phyloP scores from a whole-genome alignment of 2,113 vertebrate species.

The Xenopus borealis region DNA sequence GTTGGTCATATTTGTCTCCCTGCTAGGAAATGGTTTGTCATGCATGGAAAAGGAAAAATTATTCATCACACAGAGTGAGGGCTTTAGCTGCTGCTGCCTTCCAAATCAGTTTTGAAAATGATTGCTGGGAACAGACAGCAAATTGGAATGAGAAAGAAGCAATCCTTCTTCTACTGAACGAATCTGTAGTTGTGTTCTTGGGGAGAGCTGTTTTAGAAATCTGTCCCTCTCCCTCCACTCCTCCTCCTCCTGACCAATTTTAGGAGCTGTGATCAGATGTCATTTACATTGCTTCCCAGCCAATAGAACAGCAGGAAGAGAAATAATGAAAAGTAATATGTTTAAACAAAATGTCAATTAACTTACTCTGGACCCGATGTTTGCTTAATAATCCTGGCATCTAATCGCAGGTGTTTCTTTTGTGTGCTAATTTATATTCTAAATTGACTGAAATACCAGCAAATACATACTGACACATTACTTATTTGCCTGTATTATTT shows the following conservation, averaged over 20 bases:
- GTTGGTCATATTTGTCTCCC: conserved; percentile 54
- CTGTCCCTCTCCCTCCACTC: conserved; percentile 27
- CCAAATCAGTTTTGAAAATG: not conserved
- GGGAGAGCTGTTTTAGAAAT: conserved; percentile 42
- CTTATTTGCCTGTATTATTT: too few species aligned
- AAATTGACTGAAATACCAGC: too few species aligned
- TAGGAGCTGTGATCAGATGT: not conserved
- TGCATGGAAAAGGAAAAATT: conserved; percentile 58
- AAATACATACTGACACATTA: too few species aligned
- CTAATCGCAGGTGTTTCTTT: too few species aligned
- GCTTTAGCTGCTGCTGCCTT: conserved; percentile 13
- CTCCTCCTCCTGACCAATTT: conserved; percentile 18
- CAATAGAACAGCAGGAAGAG: conserved; percentile 49
- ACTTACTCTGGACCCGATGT: too few species aligned
- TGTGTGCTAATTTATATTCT: too few species aligned
- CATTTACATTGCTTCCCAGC: conserved; percentile 57
- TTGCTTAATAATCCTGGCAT: too few species aligned
- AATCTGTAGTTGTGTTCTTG: conserved; percentile 40
- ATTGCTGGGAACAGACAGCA: not conserved
- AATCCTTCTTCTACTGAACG: conserved; percentile 37
- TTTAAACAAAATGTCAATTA: not conserved
- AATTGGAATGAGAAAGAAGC: conserved; percentile 33
- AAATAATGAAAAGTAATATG: conserved; percentile 1
- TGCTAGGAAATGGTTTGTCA: conserved; percentile 51
- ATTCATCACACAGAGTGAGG: conserved; percentile 55